Base-by-base conservation (phyloP, 2,888 invertebrate genomes). In the Mythimna lalbum region DNA sequence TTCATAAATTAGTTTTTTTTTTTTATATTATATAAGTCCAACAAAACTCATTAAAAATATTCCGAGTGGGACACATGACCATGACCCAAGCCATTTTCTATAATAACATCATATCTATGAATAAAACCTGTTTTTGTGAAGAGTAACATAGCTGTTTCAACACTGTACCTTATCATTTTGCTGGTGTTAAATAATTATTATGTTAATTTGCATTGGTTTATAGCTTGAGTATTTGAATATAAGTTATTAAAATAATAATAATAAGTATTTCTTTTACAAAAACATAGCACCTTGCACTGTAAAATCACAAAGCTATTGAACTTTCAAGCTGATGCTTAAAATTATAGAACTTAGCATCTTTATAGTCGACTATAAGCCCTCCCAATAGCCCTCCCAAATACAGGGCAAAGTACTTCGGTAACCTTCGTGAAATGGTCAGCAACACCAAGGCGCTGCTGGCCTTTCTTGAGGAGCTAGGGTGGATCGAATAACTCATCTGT, bases 71-170 rank as follows among this genome's bases (percentile, higher is more conserved):
- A 73, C 62, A 61, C 27, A 69, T 87, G 88, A 77, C 91, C 91
- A 76, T 92, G 92, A 92, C 89, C 90, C 81, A 76, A 87, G 87
- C 80, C 87, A 88, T 91, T 91, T 88, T 88, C 78, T 86, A 80
- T 73, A 84, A 74, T 81, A 82, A 81, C 78, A 85, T 76, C 72
- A 82, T 82, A 60, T 84, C 69, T 74, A 69, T 81, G 69, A 77
- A 73, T 73, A 78, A 83, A 88, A 89, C 90, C 84, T 66, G 91
- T 90, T 91, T 85, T 68, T 68, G 57, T 80, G 65, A 73, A 50
- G 56, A 64, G 56, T 69, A 67, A 64, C 43, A 60, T 66, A 66
- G 47, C 66, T 67, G 62, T 75, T 62, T 73, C 56, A 67, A 62
- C 56, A 61, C 23, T 62, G 9, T 61, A 31, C 59, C 72, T 72